Percentiles rank a stretch among this genome's conserved stretches.
Conservation (phyloP, 2,888 invertebrate genomes). For the Smittia aterrima region DNA sequence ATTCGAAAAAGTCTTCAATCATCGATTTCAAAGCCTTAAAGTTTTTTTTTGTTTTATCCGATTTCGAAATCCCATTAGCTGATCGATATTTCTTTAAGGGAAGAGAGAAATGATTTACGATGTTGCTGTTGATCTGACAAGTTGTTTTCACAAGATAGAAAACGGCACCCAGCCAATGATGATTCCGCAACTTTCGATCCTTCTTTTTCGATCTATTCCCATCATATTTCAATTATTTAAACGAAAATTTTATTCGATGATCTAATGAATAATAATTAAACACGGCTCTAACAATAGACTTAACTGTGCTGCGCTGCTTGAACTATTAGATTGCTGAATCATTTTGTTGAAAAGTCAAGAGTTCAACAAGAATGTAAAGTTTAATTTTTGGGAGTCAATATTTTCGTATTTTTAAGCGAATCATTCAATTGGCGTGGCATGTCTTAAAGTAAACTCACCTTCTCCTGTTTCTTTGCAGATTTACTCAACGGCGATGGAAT, state of each 20-base stretch:
- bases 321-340: conserved; percentile 24
- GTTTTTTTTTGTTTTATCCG: not conserved
- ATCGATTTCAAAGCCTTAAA: not conserved
- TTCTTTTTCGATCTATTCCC: conserved; percentile 26
- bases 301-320: conserved; percentile 9
- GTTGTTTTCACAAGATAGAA: conserved; percentile 24
- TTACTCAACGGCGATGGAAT: conserved; percentile 57
- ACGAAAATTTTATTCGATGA: conserved; percentile 29
- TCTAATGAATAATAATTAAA: conserved; percentile 42
- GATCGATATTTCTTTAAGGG: not conserved
- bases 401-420: not conserved
- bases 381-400: not conserved
- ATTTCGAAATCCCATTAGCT: conserved; percentile 4
- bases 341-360: conserved; percentile 25
- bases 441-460: conserved; percentile 58
- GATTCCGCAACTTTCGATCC: conserved; percentile 39
- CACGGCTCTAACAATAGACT: conserved; percentile 34
- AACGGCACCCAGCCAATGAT: conserved; percentile 40
- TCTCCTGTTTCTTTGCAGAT: conserved; percentile 60
- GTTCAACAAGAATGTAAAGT: not conserved
- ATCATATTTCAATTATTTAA: conserved; percentile 40
- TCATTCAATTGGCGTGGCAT: not conserved
- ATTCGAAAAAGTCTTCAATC: not conserved
- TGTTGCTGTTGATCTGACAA: conserved; percentile 37
- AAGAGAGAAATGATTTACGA: conserved; percentile 32